Evolutionary conservation across 2,888 invertebrate species (phyloP), one percentile per base, ranked within the genome.

Genomic region (Troilus luridus): DNA sequence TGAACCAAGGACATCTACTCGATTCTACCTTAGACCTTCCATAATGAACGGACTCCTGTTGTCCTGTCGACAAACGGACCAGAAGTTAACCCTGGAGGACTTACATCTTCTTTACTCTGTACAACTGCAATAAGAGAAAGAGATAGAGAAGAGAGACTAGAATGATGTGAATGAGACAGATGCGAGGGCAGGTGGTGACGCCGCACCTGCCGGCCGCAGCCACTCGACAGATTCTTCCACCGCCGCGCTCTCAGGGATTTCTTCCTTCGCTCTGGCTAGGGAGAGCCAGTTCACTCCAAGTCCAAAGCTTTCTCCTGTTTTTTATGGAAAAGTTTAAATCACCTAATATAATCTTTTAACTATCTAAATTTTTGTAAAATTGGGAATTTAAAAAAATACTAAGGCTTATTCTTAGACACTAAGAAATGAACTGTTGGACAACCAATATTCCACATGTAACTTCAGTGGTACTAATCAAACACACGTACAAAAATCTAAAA

Each of bases 141-240:
- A 19, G 19, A 81, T 19, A 56, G 8, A 54, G 81, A 19, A 8
- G 21, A 54, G 81, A 54, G 81, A 8, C n/a, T 54, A 19, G 5
- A 54, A 19, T 9, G 24, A 81, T 56, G 81, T 81, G 81, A 81
- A 81, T 81, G 81, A 81, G 81, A 81, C 81, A 81, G 81, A 81
- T 81, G 81, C 81, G 24, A 9, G 24, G 81, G 54, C 81, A 81
- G 81, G 81, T 81, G 81, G 54, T 77, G 77, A 9, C 14, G 0
- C 41, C 54, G 21, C 81, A 81, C 81, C 81, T 81, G 81, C 81
- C 21, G 14, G 17, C 41, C 21, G 64, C 64, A n/a, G 81, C 41
- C 11, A 21, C 81, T 54, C 54, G 21, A 81, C 81, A 54, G 81
- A 81, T 81, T 81, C 81, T 81, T 54, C 54, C 81, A 81, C 1